A percentile compares a stretch with the other conserved stretches of the same genome.
Evolutionary conservation across 2,797 vertebrate genomes (phyloP).

Genomic region (Tarsius wallacei): DNA sequence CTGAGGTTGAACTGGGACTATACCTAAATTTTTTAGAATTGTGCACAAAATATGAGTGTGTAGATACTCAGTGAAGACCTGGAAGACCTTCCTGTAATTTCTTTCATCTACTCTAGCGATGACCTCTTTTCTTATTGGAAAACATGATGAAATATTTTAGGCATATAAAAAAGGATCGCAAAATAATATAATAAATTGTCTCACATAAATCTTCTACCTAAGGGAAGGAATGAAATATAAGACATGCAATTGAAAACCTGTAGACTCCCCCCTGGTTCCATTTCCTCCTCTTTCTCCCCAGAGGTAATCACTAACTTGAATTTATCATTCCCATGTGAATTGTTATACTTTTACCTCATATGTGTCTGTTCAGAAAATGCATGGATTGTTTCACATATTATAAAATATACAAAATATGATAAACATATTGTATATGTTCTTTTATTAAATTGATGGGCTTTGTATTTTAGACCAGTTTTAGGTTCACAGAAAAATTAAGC

Average conservation of each 20-base stretch:
- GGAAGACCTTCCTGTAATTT: not conserved
- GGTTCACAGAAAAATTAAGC: not conserved
- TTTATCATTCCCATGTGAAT: not conserved
- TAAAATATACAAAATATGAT: not conserved
- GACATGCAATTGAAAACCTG: not conserved
- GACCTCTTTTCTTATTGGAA: not conserved
- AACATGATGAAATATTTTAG: not conserved
- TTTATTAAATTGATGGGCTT: not conserved
- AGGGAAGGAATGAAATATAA: not conserved
- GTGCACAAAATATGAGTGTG: not conserved
- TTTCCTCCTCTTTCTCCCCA: not conserved
- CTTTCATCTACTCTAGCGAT: not conserved
- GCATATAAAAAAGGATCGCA: not conserved
- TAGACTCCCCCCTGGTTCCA: not conserved
- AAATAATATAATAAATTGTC: not conserved
- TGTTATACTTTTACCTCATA: not conserved
- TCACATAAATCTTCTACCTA: not conserved
- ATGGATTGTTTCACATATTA: not conserved
- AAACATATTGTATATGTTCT: not conserved
- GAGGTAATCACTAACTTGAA: not conserved
- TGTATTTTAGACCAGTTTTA: slow-evolving; percentile 34
- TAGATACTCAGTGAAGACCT: not conserved
- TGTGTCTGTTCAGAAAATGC: not conserved
- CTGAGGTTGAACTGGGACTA: not conserved
- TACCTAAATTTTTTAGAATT: not conserved